phyloP scores from a whole-genome alignment of 2,113 vertebrate genomes.

The Falcunculus frontatus region DNA sequence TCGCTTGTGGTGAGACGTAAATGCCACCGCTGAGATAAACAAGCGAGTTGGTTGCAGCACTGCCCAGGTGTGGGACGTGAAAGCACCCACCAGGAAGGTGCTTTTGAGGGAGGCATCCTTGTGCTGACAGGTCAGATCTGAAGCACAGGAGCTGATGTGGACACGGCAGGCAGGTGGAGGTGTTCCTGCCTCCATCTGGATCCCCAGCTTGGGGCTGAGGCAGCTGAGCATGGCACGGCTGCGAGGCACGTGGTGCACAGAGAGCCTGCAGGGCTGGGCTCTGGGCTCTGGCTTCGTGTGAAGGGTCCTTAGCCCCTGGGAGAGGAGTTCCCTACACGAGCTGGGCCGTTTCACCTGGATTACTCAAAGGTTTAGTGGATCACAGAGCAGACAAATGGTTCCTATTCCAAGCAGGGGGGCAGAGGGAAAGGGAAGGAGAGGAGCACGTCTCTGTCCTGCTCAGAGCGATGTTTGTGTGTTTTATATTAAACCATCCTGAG shows the following conservation, averaged over 20 bases:
- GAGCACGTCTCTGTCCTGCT: neutral
- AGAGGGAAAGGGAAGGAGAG: neutral
- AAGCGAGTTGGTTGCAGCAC: fast-evolving
- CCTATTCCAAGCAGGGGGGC: neutral
- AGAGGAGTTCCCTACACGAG: neutral
- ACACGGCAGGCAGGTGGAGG: neutral
- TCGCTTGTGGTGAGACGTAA: neutral
- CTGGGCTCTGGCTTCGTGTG: neutral
- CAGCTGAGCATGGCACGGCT: fast-evolving
- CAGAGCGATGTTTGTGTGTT: neutral
- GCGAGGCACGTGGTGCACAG: fast-evolving
- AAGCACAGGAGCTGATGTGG: neutral
- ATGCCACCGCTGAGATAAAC: neutral
- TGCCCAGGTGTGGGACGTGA: neutral
- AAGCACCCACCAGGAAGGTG: neutral
- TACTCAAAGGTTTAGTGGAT: neutral
- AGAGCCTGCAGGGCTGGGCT: neutral
- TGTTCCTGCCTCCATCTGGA: neutral
- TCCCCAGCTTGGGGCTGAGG: neutral
- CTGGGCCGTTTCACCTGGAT: neutral
- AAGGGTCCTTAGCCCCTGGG: neutral
- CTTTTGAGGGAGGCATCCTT: neutral
- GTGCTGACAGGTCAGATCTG: neutral
- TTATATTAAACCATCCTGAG: neutral
- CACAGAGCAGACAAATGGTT: neutral